These are phyloP conservation scores for Cirrhinus mrigala DNA, from an alignment of 2,797 vertebrate species.

Conservation along the genomic window DNA sequence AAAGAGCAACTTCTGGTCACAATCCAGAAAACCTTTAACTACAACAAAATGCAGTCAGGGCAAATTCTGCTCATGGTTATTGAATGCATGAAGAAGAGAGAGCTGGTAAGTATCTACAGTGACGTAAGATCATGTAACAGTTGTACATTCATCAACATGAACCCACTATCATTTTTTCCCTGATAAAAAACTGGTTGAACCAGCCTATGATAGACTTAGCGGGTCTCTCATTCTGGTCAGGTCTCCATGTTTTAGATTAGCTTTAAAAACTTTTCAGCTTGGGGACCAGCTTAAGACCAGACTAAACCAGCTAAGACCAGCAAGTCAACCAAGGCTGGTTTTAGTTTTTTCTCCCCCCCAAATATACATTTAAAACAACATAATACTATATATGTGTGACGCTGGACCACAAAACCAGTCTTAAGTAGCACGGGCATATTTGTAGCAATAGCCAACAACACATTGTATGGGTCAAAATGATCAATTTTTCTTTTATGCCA, in stretches of 20 bases:
- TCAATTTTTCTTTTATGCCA: too few relatives aligned
- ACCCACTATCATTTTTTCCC: neutral
- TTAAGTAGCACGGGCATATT: too few relatives aligned
- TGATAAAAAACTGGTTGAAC: neutral
- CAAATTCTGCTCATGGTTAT: slow-evolving; percentile 93
- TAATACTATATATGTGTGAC: neutral
- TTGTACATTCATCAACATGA: neutral
- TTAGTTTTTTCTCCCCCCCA: neutral
- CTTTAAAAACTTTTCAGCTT: neutral
- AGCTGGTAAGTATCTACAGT: slow-evolving; percentile 87
- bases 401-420: too few relatives aligned
- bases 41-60: slow-evolving; percentile 90
- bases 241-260: neutral
- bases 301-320: neutral
- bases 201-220: neutral
- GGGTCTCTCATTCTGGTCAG: neutral
- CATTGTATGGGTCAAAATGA: too few relatives aligned
- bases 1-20: slow-evolving; percentile 95
- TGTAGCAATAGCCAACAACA: too few relatives aligned
- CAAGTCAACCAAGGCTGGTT: neutral
- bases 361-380: neutral
- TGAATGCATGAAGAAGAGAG: slow-evolving; percentile 99
- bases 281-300: neutral
- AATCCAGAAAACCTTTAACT: slow-evolving; percentile 98
- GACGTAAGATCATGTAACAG: slow-evolving; percentile 10